Percentiles rank a stretch among this genome's conserved stretches.
Conservation (phyloP, 1,140 invertebrate genomes). For the Apis laboriosa region DNA sequence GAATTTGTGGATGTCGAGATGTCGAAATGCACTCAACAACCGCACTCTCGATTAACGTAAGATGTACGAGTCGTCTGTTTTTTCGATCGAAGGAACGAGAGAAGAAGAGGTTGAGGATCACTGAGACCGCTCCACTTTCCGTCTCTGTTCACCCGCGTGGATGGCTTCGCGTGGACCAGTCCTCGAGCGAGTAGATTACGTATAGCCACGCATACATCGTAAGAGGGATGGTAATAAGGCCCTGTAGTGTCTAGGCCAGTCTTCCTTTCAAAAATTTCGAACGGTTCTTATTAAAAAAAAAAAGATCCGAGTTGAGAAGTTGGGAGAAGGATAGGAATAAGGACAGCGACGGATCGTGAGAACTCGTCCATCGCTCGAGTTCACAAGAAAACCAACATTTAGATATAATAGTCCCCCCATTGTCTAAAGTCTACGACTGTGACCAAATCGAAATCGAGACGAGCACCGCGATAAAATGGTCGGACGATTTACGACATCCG, state of each 20-base stretch:
- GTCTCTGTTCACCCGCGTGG: slow-evolving; percentile 37
- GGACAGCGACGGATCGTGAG: slow-evolving; percentile 39
- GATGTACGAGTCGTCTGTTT: background rate
- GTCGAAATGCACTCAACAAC: background rate
- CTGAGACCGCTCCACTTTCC: slow-evolving; percentile 60
- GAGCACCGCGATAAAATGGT: too few species aligned
- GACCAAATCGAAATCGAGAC: slow-evolving; percentile 3
- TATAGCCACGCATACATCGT: slow-evolving; percentile 24
- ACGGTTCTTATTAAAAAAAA: too few species aligned
- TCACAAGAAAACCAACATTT: slow-evolving; percentile 48
- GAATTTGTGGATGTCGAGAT: too few species aligned
- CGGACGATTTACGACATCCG: too few species aligned
- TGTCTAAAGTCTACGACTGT: slow-evolving; percentile 24
- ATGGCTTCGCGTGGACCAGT: slow-evolving; percentile 30
- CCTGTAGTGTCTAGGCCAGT: background rate
- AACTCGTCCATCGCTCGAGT: slow-evolving; percentile 37
- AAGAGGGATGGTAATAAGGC: background rate
- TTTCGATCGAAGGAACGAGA: background rate
- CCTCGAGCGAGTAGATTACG: slow-evolving; percentile 29
- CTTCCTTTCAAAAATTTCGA: too few species aligned
- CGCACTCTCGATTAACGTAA: background rate
- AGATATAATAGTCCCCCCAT: slow-evolving; percentile 44
- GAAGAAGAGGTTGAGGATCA: slow-evolving; percentile 41
- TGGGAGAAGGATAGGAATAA: slow-evolving; percentile 3
- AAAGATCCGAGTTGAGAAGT: background rate